Base-by-base conservation (phyloP, 2,888 invertebrate genomes). In the Temnothorax unifasciatus region DNA sequence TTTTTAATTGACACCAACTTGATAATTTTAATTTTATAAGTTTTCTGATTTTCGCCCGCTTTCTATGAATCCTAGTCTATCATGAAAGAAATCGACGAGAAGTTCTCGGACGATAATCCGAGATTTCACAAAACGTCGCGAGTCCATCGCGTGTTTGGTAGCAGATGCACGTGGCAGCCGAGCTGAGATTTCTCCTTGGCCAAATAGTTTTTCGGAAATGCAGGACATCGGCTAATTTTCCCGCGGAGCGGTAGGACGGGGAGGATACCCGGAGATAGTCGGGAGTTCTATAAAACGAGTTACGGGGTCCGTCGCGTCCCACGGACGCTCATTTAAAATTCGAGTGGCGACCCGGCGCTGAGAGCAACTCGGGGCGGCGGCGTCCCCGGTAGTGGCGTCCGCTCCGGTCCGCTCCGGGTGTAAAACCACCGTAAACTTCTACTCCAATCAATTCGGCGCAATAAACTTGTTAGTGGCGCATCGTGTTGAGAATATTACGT, bases 381-480 rank as follows among this genome's bases (percentile, higher is more conserved):
- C 47, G 47, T 47, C 38, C 61, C 47, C 69, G 83, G 34, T 34
- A 47, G 59, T 21, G 73, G 74, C 59, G 73, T 38, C 38, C 83
- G 74, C 50, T 18, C 59, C 50, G 83, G 82, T 77, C 68, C 84
- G 82, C 81, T 81, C 71, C 69, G 88, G 84, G 84, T 85, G 85
- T 92, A 91, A 93, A 93, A 92, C 87, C 86, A 88, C 86, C 90
- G 90, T 92, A 92, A 91, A 92, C 85, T 88, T 90, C 89, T 92
- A 92, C 91, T 93, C 87, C 88, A 93, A 93, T 93, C 91, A 91
- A 89, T 90, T 89, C 87, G 83, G 75, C 57, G 87, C 88, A 87
- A 87, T 91, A 91, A 92, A 92, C 85, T 89, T 87, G 86, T 84
- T 85, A 86, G 73, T 84, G 73, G 76, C 64, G 74, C 82, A 74